Base-by-base conservation (phyloP, 2,113 vertebrate genomes). In the Malurus melanocephalus region DNA sequence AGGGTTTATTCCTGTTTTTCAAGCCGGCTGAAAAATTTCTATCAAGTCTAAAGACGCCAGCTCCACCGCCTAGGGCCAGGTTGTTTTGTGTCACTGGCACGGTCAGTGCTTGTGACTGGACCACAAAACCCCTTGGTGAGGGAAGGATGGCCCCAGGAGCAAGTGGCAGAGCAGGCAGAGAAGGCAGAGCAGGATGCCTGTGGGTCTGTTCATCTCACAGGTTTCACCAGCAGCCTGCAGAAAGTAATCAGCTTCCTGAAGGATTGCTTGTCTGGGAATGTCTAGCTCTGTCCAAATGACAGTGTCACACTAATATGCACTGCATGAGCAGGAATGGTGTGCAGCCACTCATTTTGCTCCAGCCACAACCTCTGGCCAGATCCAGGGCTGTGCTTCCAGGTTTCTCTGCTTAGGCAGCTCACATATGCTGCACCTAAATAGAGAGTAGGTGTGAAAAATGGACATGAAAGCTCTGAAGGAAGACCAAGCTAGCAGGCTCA, bases 241-340 rank as follows among this genome's bases (percentile, higher is more conserved):
- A 66, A 78, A 66, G 26, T 7, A 43, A 43, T 14, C 35, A 56
- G 10, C 35, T 43, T 64, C 51, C 35, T 49, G 43, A 72, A 3
- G 8, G 16, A n/a, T 7, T 64, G 21, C 12, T 65, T 76, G 23
- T 43, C 40, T 11, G 9, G 46, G 26, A 60, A 60, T 18, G 18
- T 43, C 26, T 20, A 40, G 5, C 45, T 56, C 17, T 48, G 32
- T 35, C 43, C 0, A 0, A 21, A 24, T 10, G 38, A 19, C 20
- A 57, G 10, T 26, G 49, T 49, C 38, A 14, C 30, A 26, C 22
- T 28, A 40, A 51, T 6, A 40, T 30, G 16, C 16, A 20, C 26
- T 28, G 3, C n/a, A 27, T 10, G 12, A 76, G 46, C 5, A 73
- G 20, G 30, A 57, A 32, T 12, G 19, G 13, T 33, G 9, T 52